These are phyloP conservation scores for Panurus biarmicus DNA, from an alignment of 2,113 vertebrate genomes.

Conservation along the genomic window DNA sequence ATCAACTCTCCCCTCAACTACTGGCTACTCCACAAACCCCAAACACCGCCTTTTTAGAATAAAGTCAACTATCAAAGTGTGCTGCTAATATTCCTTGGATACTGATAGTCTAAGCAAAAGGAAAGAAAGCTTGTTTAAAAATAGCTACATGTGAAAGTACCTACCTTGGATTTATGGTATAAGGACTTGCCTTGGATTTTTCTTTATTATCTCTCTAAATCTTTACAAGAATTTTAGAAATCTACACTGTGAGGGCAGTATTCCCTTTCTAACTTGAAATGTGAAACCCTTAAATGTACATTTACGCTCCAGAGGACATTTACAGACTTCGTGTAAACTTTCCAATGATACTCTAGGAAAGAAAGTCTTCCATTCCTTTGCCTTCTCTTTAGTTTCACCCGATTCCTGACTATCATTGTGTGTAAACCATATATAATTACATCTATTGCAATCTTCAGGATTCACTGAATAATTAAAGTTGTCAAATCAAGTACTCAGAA, in stretches of 20 bases:
- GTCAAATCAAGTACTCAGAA: not conserved
- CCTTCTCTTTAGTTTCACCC: too few species aligned
- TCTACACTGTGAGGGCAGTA: not conserved
- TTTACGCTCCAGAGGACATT: not conserved
- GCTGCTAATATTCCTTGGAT: not conserved
- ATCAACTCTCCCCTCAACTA: not conserved
- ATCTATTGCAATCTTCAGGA: not conserved
- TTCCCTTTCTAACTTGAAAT: not conserved
- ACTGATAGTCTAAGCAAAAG: not conserved
- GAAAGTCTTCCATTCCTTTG: not conserved
- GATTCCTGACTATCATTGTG: not conserved
- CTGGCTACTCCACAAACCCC: not conserved
- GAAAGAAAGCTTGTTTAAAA: not conserved
- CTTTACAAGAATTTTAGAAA: not conserved
- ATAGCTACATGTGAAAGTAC: not conserved
- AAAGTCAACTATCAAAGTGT: not conserved
- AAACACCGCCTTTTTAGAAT: not conserved
- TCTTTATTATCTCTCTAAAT: not conserved
- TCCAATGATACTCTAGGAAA: not conserved
- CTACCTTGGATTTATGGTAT: not conserved
- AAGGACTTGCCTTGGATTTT: not conserved
- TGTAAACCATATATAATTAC: not conserved
- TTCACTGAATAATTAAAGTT: not conserved
- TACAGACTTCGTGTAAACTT: not conserved
- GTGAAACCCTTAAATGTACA: not conserved